Evolutionary conservation across 2,888 invertebrate species (phyloP).

Genomic region (Selenia dentaria): DNA sequence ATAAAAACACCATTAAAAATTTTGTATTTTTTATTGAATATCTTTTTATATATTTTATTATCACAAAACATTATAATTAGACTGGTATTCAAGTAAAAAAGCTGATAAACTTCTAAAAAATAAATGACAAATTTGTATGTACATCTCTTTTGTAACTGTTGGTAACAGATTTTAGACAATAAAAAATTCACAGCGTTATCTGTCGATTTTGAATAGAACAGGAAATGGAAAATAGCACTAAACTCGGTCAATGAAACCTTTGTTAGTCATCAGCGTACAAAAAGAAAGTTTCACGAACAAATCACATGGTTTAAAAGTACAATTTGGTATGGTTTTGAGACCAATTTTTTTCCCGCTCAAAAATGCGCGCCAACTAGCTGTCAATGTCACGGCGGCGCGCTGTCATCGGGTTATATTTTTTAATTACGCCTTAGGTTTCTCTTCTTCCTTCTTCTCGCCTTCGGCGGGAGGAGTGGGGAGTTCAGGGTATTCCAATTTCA

Average conservation of each 20-base stretch:
- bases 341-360: conserved; percentile 41
- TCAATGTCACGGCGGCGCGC: conserved; percentile 19
- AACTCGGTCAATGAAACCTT: conserved; percentile 31
- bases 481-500: conserved; percentile 94
- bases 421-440: conserved; percentile 62
- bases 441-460: conserved; percentile 61
- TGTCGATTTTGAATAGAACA: conserved; percentile 48
- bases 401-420: conserved; percentile 25
- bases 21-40: conserved; percentile 63
- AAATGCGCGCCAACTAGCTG: conserved; percentile 13
- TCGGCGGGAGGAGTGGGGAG: conserved; percentile 82
- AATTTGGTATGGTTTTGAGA: conserved; percentile 55
- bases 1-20: conserved; percentile 60
- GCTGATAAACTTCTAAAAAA: conserved; percentile 72
- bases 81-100: conserved; percentile 78
- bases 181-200: conserved; percentile 25
- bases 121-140: conserved; percentile 29
- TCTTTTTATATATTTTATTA: conserved; percentile 68
- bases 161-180: conserved; percentile 19
- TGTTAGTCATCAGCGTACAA: conserved; percentile 10
- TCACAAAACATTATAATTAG: conserved; percentile 75
- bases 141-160: conserved; percentile 12
- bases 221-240: conserved; percentile 64
- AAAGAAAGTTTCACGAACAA: conserved; percentile 28
- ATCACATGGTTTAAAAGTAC: conserved; percentile 35